Base-by-base conservation (phyloP, 2,797 vertebrate species). In the Ambastaia sidthimunki region DNA sequence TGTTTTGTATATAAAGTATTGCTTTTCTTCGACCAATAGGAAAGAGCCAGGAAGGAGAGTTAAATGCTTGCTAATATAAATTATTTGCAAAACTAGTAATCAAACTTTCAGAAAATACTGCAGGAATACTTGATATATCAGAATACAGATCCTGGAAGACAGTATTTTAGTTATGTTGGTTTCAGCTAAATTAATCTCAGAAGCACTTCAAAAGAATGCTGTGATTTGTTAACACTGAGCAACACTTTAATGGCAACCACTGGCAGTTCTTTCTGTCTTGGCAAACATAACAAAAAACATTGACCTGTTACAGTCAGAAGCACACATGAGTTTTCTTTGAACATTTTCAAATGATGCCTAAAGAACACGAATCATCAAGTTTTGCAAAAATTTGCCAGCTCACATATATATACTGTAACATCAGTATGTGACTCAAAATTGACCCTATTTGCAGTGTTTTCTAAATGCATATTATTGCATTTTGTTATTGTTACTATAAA, bases 1-100 rank as follows among this genome's bases (percentile, higher is more conserved):
- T 57, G 21, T 62, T 50, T 5, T 47, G 16, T 47, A 55, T 73
- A 44, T 10, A 31, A 74, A 63, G 47, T 16, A 21, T 52, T 74
- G 4, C 13, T 60, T 62, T 19, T 44, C 71, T 23, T 11, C 0
- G 37, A 47, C 9, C 25, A 25, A 59, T 44, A 44, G 54, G 16
- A 60, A 7, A 2, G 15, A 73, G 18, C n/a, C 41, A 44, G 41
- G 41, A 44, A 44, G 4, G 34, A 18, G 15, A 6, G 48, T 50
- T 50, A 13, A 50, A 50, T 50, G 48, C 3, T 50, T 50, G 48
- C 13, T 50, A 47, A 47, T 28, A 44, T 11, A 44, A 12, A 25
- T 23, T 4, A 23, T 23, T 23, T 23, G 4, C 21, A 23, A 13
- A 13, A 55, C n/a, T n/a, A 21, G 52, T 7, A 21, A 13, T 23